Evolutionary conservation across 2,888 invertebrate species (phyloP).

Genomic region (Mesorhabditis belari): DNA sequence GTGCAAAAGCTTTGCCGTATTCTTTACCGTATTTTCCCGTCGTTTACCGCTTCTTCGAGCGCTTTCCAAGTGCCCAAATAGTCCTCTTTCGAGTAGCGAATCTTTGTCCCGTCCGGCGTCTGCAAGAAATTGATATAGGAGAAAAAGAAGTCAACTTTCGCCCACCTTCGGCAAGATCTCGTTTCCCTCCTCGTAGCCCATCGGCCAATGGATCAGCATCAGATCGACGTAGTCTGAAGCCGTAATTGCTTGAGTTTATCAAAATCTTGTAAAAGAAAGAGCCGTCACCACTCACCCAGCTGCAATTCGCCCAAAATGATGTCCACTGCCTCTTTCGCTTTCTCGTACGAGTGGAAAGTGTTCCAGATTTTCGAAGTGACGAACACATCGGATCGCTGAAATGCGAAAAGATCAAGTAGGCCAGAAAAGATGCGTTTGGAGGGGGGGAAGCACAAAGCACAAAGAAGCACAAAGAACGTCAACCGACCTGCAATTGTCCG

Average conservation of each 20-base stretch:
- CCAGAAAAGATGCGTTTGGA: no score
- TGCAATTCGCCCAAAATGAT: slow-evolving; percentile 26
- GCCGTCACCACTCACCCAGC: no score
- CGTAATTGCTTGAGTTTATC: no score
- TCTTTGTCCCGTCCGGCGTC: slow-evolving; percentile 19
- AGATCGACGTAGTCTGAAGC: slow-evolving; percentile 50
- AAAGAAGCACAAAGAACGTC: no score
- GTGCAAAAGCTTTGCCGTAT: no score
- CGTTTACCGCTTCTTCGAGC: slow-evolving; percentile 37
- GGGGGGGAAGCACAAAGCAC: no score
- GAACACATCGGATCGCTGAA: slow-evolving; percentile 49
- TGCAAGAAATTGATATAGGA: neutral
- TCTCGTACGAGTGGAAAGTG: slow-evolving; percentile 47
- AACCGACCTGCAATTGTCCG: no score
- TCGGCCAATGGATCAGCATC: slow-evolving; percentile 52
- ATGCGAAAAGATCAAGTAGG: no score
- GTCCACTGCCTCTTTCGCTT: slow-evolving; percentile 24
- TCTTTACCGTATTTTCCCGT: slow-evolving; percentile 13
- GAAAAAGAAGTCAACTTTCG: neutral
- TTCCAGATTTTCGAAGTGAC: slow-evolving; percentile 53
- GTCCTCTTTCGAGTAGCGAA: slow-evolving; percentile 45
- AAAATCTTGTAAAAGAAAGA: no score
- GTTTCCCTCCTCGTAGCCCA: slow-evolving; percentile 46
- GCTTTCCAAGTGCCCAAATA: slow-evolving; percentile 51
- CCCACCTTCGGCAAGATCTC: slow-evolving; percentile 37